These are phyloP conservation scores for Diplodus puntazzo DNA, from an alignment of 2,797 vertebrate species.

Conservation along the genomic window DNA sequence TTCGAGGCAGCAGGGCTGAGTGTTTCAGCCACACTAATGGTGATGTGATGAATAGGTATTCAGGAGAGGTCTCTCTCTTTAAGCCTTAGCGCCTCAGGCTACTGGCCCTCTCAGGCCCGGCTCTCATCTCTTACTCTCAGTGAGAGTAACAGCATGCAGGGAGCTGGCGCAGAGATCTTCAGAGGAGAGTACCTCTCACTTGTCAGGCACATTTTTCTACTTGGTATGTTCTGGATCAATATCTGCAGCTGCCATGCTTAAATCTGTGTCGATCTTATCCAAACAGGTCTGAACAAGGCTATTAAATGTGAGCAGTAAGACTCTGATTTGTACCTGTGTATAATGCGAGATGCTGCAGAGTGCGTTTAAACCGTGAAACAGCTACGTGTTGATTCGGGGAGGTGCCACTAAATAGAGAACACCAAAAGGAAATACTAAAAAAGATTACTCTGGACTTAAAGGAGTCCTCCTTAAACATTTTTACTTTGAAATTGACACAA, in stretches of 20 bases:
- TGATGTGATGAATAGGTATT: slow-evolving; percentile 81
- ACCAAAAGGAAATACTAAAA: slow-evolving; percentile 23
- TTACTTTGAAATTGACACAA: slow-evolving; percentile 39
- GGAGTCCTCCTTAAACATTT: slow-evolving; percentile 8
- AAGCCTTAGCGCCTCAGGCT: slow-evolving; percentile 71
- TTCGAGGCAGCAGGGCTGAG: slow-evolving; percentile 61
- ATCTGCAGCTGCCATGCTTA: slow-evolving; percentile 48
- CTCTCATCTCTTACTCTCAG: slow-evolving; percentile 72
- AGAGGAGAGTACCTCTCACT: slow-evolving; percentile 60
- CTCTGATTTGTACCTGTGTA: slow-evolving; percentile 17
- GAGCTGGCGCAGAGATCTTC: slow-evolving; percentile 54
- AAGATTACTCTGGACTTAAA: slow-evolving; percentile 16
- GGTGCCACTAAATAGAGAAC: slow-evolving; percentile 10
- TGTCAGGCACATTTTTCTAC: slow-evolving; percentile 74
- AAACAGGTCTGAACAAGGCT: slow-evolving; percentile 54
- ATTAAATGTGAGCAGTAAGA: slow-evolving; percentile 52
- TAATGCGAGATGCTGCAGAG: neutral
- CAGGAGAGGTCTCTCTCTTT: slow-evolving; percentile 77
- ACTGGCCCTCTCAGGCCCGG: slow-evolving; percentile 65
- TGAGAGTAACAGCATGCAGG: slow-evolving; percentile 63
- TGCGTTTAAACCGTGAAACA: neutral
- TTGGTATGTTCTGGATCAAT: slow-evolving; percentile 68
- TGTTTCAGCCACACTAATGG: slow-evolving; percentile 76
- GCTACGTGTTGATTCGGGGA: slow-evolving; percentile 16
- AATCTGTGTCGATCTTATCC: slow-evolving; percentile 62